Evolutionary conservation across 2,888 invertebrate genomes (phyloP).

Genomic region (Ochropleura leucogaster): DNA sequence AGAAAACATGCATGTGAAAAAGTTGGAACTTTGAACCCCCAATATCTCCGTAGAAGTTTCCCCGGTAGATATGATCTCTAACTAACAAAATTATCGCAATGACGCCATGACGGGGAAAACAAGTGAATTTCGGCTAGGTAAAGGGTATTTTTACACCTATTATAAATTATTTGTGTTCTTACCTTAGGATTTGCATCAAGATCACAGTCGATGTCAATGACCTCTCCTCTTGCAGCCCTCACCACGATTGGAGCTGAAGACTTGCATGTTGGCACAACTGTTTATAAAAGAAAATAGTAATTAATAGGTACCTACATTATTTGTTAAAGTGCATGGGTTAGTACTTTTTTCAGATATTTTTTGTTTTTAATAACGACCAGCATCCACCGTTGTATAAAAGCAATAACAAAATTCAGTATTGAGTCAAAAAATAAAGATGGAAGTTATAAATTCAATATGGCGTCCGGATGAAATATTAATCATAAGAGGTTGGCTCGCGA

Average conservation of each 20-base stretch:
- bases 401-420: slow-evolving; percentile 7
- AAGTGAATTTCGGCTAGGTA: too few species aligned
- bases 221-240: slow-evolving; percentile 92
- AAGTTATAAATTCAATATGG: slow-evolving; percentile 37
- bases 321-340: background rate
- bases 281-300: background rate
- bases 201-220: slow-evolving; percentile 92
- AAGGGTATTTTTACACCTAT: too few species aligned
- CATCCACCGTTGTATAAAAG: background rate
- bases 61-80: too few species aligned
- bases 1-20: too few species aligned
- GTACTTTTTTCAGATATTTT: too few species aligned
- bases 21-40: too few species aligned
- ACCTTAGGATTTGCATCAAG: slow-evolving; percentile 94
- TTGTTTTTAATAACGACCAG: background rate
- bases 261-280: slow-evolving; percentile 93
- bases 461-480: slow-evolving; percentile 43
- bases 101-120: too few species aligned
- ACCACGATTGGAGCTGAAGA: slow-evolving; percentile 91
- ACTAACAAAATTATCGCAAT: too few species aligned
- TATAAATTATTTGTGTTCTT: slow-evolving; percentile 43
- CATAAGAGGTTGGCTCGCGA: slow-evolving; percentile 12
- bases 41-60: too few species aligned
- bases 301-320: too few species aligned
- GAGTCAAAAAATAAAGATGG: slow-evolving; percentile 1